phyloP scores from a whole-genome alignment of 2,797 vertebrate genomes.

The Hypotaenidia philippensis region DNA sequence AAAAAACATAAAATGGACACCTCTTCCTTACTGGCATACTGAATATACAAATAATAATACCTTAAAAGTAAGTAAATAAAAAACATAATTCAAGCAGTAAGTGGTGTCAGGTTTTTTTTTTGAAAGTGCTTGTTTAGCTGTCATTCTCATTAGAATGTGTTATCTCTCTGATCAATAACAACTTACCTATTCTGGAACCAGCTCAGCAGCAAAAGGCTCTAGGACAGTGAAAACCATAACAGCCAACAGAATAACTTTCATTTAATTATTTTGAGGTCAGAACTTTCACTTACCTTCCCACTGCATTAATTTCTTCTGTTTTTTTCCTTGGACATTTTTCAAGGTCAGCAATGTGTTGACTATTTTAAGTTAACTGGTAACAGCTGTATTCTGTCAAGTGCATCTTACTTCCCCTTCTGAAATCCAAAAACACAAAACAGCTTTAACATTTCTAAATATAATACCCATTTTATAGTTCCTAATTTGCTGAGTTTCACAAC shows the following conservation, averaged over 20 bases:
- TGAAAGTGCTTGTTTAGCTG: not conserved
- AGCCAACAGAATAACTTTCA: not conserved
- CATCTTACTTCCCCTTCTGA: slow-evolving; percentile 3
- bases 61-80: not conserved
- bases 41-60: not conserved
- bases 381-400: not conserved
- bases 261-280: slow-evolving; percentile 39
- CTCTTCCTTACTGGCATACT: not conserved
- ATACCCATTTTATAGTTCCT: slow-evolving; percentile 60
- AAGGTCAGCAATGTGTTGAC: slow-evolving; percentile 46
- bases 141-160: not conserved
- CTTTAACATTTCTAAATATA: slow-evolving; percentile 73
- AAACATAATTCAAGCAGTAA: not conserved
- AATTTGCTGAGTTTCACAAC: slow-evolving; percentile 74
- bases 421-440: slow-evolving; percentile 55
- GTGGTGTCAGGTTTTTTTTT: not conserved
- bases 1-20: not conserved
- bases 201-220: not conserved
- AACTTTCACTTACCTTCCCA: slow-evolving; percentile 25
- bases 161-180: not conserved
- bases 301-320: not conserved
- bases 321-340: not conserved
- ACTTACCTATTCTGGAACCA: not conserved
- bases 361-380: slow-evolving; percentile 60
- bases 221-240: not conserved